These are phyloP conservation scores for Eupristina koningsbergeri DNA, from an alignment of 1,140 invertebrate genomes.

Conservation along the genomic window DNA sequence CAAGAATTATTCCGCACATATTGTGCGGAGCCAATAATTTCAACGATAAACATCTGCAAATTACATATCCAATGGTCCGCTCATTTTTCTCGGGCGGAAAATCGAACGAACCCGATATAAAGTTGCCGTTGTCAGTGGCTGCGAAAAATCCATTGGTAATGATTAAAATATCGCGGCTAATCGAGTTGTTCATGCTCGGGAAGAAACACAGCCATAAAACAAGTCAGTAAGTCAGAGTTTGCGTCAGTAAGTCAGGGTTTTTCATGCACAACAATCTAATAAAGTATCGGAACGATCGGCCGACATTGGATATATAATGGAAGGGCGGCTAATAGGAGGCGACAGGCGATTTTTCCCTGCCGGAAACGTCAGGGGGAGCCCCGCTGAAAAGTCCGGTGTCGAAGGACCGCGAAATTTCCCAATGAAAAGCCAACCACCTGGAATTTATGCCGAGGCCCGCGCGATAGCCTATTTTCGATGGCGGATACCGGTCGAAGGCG, in stretches of 20 bases:
- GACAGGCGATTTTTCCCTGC: no score
- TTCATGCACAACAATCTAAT: not conserved
- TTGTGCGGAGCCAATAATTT: not conserved
- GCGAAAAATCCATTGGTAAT: not conserved
- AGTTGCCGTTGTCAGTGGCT: not conserved
- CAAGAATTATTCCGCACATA: no score
- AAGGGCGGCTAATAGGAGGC: not conserved
- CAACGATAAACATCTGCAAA: not conserved
- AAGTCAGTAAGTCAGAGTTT: not conserved
- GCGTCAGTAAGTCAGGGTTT: not conserved
- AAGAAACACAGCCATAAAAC: not conserved
- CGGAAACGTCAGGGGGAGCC: no score
- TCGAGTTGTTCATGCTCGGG: not conserved
- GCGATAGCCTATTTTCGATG: constrained; percentile 26
- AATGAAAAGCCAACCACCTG: constrained; percentile 17
- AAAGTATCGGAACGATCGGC: not conserved
- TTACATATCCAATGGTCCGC: not conserved
- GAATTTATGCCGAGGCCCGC: constrained; percentile 1
- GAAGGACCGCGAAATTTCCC: not conserved
- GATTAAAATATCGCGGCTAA: not conserved
- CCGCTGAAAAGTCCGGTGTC: no score
- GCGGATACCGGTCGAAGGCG: not conserved
- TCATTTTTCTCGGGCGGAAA: not conserved
- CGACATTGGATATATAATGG: not conserved
- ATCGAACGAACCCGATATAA: not conserved